Percentiles rank a stretch among this genome's conserved stretches.
These are phyloP conservation scores for Drosophila asahinai DNA, from an alignment of 1,140 invertebrate species.

Conservation along the genomic window DNA sequence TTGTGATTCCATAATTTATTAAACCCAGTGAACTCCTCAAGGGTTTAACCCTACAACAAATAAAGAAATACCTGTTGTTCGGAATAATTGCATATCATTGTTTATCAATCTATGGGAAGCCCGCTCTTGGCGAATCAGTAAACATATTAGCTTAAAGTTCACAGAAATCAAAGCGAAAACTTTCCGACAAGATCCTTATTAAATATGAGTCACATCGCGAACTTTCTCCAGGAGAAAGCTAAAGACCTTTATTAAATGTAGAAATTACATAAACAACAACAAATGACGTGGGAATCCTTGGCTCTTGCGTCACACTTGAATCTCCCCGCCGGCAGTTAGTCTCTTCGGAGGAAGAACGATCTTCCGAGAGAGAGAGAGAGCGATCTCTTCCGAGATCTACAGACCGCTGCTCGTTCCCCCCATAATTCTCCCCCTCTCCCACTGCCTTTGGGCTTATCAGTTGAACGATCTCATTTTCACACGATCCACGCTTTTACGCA, in stretches of 20 bases:
- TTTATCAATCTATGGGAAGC: constrained; percentile 11
- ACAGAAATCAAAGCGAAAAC: background rate
- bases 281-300: constrained; percentile 9
- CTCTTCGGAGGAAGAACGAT: constrained; percentile 7
- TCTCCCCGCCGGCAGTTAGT: background rate
- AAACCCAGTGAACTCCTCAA: background rate
- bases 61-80: constrained; percentile 11
- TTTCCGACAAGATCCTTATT: constrained; percentile 37
- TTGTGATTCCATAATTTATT: background rate
- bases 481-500: constrained; percentile 52
- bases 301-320: background rate
- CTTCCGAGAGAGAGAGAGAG: constrained; percentile 6
- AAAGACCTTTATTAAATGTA: constrained; percentile 6
- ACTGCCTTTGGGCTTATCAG: constrained; percentile 28
- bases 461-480: constrained; percentile 58
- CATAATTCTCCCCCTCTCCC: background rate
- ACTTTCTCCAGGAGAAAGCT: constrained; percentile 47
- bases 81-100: constrained; percentile 26
- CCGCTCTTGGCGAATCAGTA: constrained; percentile 6
- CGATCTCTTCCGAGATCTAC: constrained; percentile 2
- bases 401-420: background rate
- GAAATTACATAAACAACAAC: constrained; percentile 12
- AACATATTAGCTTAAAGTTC: constrained; percentile 15
- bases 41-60: background rate
- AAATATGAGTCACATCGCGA: constrained; percentile 37